These are phyloP conservation scores for Carettochelys insculpta DNA, from an alignment of 2,113 vertebrate species.

Conservation along the genomic window DNA sequence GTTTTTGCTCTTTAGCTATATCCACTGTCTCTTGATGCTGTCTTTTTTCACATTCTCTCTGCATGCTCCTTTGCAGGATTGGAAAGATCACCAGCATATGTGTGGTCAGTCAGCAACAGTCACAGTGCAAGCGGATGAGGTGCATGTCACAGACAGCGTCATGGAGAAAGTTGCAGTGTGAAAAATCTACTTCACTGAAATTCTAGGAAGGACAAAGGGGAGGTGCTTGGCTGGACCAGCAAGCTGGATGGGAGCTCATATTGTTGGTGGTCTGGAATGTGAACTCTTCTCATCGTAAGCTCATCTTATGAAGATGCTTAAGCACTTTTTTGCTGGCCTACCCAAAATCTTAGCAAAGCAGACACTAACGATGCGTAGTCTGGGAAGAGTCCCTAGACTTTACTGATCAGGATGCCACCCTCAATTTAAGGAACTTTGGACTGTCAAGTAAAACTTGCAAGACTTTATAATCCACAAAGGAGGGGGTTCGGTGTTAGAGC, in stretches of 20 bases:
- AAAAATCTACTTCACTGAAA: neutral
- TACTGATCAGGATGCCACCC: neutral
- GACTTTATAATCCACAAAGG: neutral
- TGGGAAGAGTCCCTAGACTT: neutral
- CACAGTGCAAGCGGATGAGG: constrained; percentile 80
- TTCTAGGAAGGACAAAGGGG: rapidly evolving
- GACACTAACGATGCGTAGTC: constrained; percentile 5
- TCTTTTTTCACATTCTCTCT: neutral
- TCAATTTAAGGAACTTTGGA: neutral
- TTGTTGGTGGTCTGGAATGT: neutral
- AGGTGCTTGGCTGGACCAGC: constrained; percentile 44
- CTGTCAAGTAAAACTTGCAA: neutral
- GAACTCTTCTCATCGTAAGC: neutral
- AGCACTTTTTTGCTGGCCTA: neutral
- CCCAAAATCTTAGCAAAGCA: neutral
- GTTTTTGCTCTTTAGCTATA: neutral
- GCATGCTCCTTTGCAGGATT: constrained; percentile 83
- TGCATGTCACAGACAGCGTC: constrained; percentile 82
- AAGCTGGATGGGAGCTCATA: rapidly evolving
- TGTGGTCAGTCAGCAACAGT: constrained; percentile 85
- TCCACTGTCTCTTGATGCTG: neutral
- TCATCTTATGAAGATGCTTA: neutral
- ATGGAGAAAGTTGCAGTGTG: constrained; percentile 87
- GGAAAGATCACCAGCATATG: constrained; percentile 96
- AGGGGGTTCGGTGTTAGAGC: neutral